Evolutionary conservation across 2,888 invertebrate genomes (phyloP), one percentile per base, ranked within the genome.

Genomic region (Caenorhabditis sp.): DNA sequence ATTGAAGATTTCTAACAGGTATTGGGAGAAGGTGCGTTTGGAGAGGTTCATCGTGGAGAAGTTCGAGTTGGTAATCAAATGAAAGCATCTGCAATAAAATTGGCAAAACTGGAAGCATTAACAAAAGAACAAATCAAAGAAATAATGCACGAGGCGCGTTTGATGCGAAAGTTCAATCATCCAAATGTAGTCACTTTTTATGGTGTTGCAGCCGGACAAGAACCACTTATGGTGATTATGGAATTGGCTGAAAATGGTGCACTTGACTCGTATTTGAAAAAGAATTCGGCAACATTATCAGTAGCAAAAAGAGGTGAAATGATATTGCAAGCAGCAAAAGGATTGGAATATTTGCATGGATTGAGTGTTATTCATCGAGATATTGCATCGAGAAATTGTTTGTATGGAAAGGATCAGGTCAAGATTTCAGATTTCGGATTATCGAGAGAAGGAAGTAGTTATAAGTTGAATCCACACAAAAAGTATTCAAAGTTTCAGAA

Each of bases 21-120:
- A 67, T 63, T 83, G 23, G 84, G 84, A 5, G 83, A 83, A 62
- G 81, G 84, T 24, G 83, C 83, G 8, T 84, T 83, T 61, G 84
- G 84, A 49, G 83, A 84, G 58, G 84, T 83, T 23, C 73, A 73
- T n/a, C n/a, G 65, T 14, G 73, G 73, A 58, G 72, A 72, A 57
- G 55, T 72, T 24, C 61, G 62, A 31, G 64, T 72, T 17, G 68
- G 68, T 2, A 65, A 50, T n/a, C 53, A 58, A 21, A 57, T 58
- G 19, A 68, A 68, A 21, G 64, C 64, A 21, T 68, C 66, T 26
- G 69, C 68, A 17, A 66, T 73, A 10, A 69, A 73, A 49, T 21
- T 73, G 60, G 81, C 82, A 8, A 82, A 82, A 58, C 37, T 82
- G 12, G 81, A 81, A 43, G 31, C 71, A 1, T 50, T 83, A 51